Evolutionary conservation across 2,797 vertebrate genomes (phyloP).

Genomic region (Pachyuromys duprasi): DNA sequence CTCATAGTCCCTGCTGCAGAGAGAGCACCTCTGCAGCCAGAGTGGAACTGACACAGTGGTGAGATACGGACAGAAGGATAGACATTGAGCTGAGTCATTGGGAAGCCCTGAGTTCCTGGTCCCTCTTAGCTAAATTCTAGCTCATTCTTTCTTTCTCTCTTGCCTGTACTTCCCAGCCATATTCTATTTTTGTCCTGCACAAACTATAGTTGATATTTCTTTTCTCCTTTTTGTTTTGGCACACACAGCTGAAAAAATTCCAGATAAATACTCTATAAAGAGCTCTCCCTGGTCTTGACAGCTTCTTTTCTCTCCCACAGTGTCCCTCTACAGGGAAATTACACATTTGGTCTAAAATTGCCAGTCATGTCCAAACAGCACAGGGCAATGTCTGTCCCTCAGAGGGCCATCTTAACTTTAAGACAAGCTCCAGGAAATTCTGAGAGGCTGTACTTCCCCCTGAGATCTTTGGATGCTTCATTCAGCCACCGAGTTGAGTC

Average conservation of each 20-base stretch:
- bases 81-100: background rate
- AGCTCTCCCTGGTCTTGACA: background rate
- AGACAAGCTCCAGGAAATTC: background rate
- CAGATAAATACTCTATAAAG: background rate
- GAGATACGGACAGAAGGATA: background rate
- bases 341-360: background rate
- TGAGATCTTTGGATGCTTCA: background rate
- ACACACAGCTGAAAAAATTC: background rate
- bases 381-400: background rate
- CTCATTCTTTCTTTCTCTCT: background rate
- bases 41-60: background rate
- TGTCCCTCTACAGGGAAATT: background rate
- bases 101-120: background rate
- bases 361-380: background rate
- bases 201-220: conserved; percentile 30
- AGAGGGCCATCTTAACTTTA: background rate
- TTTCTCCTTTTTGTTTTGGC: background rate
- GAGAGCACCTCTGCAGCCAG: background rate
- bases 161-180: background rate
- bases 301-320: background rate
- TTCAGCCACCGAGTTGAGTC: background rate
- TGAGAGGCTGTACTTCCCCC: background rate
- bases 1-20: background rate
- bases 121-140: background rate
- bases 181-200: conserved; percentile 56